phyloP scores from a whole-genome alignment of 2,888 invertebrate species.

The Polyploca ridens region DNA sequence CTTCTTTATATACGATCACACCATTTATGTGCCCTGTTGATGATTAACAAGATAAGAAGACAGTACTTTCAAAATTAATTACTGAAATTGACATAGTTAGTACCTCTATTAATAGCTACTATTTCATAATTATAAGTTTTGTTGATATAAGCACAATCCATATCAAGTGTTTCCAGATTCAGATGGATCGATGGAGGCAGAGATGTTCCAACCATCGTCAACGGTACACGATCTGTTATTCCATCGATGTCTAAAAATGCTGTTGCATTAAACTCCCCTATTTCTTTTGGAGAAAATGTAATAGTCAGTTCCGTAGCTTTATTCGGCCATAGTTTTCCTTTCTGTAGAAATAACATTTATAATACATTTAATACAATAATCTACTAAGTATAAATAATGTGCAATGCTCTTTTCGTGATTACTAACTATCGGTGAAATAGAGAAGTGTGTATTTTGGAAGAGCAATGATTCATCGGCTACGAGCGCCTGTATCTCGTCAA shows the following conservation, averaged over 20 bases:
- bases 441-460: slow-evolving; percentile 74
- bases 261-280: slow-evolving; percentile 74
- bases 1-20: slow-evolving; percentile 75
- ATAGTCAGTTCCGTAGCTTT: slow-evolving; percentile 79
- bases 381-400: no score
- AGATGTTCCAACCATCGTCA: slow-evolving; percentile 81
- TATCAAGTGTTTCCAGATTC: slow-evolving; percentile 83
- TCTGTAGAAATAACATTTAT: slow-evolving; percentile 58
- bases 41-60: neutral
- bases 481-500: slow-evolving; percentile 72
- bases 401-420: neutral
- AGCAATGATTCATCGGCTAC: slow-evolving; percentile 69
- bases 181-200: slow-evolving; percentile 84
- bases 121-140: slow-evolving; percentile 86
- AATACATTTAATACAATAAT: neutral
- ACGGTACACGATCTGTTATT: slow-evolving; percentile 72
- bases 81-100: slow-evolving; percentile 25
- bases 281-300: slow-evolving; percentile 82
- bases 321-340: slow-evolving; percentile 85
- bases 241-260: slow-evolving; percentile 86
- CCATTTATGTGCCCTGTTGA: slow-evolving; percentile 84
- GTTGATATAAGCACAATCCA: slow-evolving; percentile 83
- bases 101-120: slow-evolving; percentile 83
- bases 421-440: slow-evolving; percentile 82
- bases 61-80: neutral